A percentile compares a stretch with the other conserved stretches of the same genome.
Conservation (phyloP, 2,113 vertebrate species). For the Crotalus horridus region DNA sequence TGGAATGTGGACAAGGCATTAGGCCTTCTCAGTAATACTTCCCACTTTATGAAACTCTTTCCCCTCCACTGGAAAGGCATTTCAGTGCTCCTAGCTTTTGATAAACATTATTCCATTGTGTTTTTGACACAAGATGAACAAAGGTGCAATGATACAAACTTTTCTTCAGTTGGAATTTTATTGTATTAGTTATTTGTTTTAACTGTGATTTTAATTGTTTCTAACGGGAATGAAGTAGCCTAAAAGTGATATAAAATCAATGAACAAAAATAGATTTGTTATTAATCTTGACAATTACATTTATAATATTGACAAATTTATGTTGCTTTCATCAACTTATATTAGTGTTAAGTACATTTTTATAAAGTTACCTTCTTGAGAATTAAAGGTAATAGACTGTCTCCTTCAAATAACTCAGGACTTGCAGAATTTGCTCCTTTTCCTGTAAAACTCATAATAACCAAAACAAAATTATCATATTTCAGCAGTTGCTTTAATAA, state of each 20-base stretch:
- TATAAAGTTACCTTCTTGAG: constrained; percentile 85
- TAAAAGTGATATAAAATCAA: background rate
- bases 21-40: background rate
- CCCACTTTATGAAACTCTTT: background rate
- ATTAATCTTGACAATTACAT: fast-evolving
- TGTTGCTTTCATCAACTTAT: background rate
- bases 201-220: background rate
- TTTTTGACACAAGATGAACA: background rate
- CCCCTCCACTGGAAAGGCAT: background rate
- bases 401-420: constrained; percentile 47
- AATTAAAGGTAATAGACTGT: constrained; percentile 81
- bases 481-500: constrained; percentile 86
- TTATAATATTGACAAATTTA: background rate
- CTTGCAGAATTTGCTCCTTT: constrained; percentile 52
- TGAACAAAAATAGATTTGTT: constrained; percentile 12
- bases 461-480: constrained; percentile 76
- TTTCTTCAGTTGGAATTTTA: background rate
- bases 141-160: background rate
- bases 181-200: background rate
- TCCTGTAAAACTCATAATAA: constrained; percentile 80
- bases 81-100: background rate
- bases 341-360: background rate
- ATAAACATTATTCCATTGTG: background rate
- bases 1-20: background rate
- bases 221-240: background rate